These are phyloP conservation scores for Glossosoma conforme DNA, from an alignment of 1,140 invertebrate species.

Conservation along the genomic window DNA sequence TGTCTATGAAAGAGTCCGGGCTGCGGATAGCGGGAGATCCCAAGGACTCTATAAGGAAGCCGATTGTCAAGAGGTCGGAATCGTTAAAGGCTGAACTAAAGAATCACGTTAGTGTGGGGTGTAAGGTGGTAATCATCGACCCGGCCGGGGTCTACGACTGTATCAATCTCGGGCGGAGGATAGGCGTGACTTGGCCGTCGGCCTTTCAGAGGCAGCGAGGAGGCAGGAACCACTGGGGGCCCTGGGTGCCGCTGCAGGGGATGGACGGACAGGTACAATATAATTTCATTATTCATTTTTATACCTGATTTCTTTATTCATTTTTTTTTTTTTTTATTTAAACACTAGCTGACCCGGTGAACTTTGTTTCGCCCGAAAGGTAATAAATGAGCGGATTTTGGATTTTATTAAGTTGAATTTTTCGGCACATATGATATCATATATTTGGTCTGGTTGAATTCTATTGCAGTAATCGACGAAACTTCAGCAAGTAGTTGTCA, in stretches of 20 bases:
- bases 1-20: conserved; percentile 40
- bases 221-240: conserved; percentile 80
- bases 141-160: conserved; percentile 71
- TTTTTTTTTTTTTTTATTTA: not conserved
- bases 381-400: too few relatives aligned
- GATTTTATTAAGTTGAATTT: too few relatives aligned
- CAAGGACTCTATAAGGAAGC: conserved; percentile 40
- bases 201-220: conserved; percentile 80
- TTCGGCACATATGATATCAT: too few relatives aligned
- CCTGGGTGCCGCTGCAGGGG: conserved; percentile 82
- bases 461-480: too few relatives aligned
- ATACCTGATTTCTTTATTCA: too few relatives aligned
- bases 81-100: conserved; percentile 51
- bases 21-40: conserved; percentile 33
- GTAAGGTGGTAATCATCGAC: conserved; percentile 54
- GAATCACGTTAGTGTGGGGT: conserved; percentile 43
- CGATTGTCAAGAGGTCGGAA: conserved; percentile 45
- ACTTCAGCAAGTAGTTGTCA: too few relatives aligned
- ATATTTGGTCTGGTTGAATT: too few relatives aligned
- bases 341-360: too few relatives aligned
- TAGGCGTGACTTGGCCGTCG: conserved; percentile 89
- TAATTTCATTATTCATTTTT: not conserved
- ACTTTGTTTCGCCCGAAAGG: too few relatives aligned
- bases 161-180: conserved; percentile 80
- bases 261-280: conserved; percentile 77